Evolutionary conservation across 2,113 vertebrate species (phyloP).

Genomic region (Chionis minor): DNA sequence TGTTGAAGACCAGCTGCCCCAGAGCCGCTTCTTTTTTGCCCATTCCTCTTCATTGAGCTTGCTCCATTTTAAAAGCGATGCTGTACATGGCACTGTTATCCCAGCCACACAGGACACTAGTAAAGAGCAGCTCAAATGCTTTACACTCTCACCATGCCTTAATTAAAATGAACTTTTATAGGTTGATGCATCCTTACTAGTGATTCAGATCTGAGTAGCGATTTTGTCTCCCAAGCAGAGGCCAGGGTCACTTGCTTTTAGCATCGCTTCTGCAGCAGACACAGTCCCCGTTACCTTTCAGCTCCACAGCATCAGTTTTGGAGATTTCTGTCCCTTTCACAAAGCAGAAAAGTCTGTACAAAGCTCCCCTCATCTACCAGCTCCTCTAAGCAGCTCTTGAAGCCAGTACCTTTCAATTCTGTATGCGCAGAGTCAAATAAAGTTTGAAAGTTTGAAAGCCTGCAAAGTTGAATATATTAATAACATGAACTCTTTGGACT

Average conservation of each 20-base stretch:
- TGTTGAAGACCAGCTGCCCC: background rate
- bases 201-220: background rate
- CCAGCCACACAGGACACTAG: background rate
- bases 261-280: fast-evolving
- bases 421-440: background rate
- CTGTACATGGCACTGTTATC: fast-evolving
- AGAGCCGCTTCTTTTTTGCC: background rate
- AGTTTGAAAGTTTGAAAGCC: constrained; percentile 52
- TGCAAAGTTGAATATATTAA: constrained; percentile 23
- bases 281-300: fast-evolving
- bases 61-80: background rate
- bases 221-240: background rate
- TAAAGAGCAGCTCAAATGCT: background rate
- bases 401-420: background rate
- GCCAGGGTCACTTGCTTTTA: background rate
- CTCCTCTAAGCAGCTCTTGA: background rate
- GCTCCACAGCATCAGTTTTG: background rate
- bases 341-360: background rate
- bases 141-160: background rate
- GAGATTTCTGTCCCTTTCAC: background rate
- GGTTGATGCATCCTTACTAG: background rate
- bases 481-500: constrained; percentile 46
- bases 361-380: background rate
- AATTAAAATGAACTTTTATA: background rate
- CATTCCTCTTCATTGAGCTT: background rate